phyloP scores from a whole-genome alignment of 2,888 invertebrate genomes.

The Dascillus cervinus region DNA sequence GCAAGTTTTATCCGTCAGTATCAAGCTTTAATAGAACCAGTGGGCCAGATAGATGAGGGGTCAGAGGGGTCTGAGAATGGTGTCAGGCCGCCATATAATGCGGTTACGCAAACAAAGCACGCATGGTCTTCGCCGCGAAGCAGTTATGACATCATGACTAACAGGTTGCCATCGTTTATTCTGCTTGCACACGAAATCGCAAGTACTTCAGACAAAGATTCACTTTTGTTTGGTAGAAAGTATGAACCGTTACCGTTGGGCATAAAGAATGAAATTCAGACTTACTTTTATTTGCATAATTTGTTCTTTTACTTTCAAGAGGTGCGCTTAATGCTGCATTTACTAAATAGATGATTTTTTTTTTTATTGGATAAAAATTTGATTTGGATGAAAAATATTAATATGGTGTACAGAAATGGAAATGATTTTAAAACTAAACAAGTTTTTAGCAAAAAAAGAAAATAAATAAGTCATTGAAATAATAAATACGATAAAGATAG shows the following conservation, averaged over 20 bases:
- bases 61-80: slow-evolving; percentile 23
- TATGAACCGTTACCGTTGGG: slow-evolving; percentile 3
- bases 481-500: too few relatives aligned
- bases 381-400: too few relatives aligned
- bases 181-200: slow-evolving; percentile 8
- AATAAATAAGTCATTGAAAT: too few relatives aligned
- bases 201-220: slow-evolving; percentile 9
- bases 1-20: slow-evolving; percentile 19
- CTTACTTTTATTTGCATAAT: not conserved
- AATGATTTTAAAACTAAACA: too few relatives aligned
- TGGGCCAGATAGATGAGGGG: slow-evolving; percentile 7
- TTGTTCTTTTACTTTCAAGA: too few relatives aligned
- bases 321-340: too few relatives aligned
- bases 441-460: too few relatives aligned
- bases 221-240: slow-evolving; percentile 14
- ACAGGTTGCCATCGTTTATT: slow-evolving; percentile 18
- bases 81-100: slow-evolving; percentile 26
- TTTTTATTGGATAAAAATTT: too few relatives aligned
- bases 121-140: slow-evolving; percentile 21
- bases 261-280: not conserved
- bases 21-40: slow-evolving; percentile 7
- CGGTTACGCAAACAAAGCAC: slow-evolving; percentile 23
- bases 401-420: too few relatives aligned
- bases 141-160: slow-evolving; percentile 21
- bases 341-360: too few relatives aligned